Base-by-base conservation (phyloP, 2,113 vertebrate species). In the Taurulus bubalis region DNA sequence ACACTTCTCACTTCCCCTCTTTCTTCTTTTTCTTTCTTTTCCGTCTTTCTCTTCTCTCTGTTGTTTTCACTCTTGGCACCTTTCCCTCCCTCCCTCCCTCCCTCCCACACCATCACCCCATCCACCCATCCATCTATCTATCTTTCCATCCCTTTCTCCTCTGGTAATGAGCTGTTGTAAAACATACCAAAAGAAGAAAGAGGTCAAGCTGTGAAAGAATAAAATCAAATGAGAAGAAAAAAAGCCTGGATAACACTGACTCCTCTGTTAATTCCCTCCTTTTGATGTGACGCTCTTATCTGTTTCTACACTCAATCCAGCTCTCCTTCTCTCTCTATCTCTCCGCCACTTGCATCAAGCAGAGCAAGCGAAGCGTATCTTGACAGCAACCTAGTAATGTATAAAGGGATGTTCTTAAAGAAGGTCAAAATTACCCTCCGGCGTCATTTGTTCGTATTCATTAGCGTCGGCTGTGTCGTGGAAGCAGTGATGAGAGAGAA, bases 161-260 rank as follows among this genome's bases (percentile, higher is more conserved):
- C 89, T 89, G 87, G 78, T 90, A 91, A 90, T 84, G 91, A 93
- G 85, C 90, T 88, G 83, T 86, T 92, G 86, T 94, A 88, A 91
- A 94, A 94, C 84, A 90, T 70, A 90, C 79, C 83, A 93, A 91
- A 92, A 87, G 80, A 90, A 90, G 89, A 91, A 91, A 89, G 85
- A 91, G 87, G 90, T 94, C 85, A 93, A 94, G 92, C 93, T 96
- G 94, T 95, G 91, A 95, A 94, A 90, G 72, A 93, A 91, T 80
- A 65, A 77, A 94, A 92, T 90, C 67, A 91, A 92, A 79, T 56
- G 58, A 82, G 79, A 75, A 67, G 42, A 83, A 82, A 87, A 62
- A 83, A 87, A 77, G 75, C 84, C 89, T 86, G 5, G 55, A 90
- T 36, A 75, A 51, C 56, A 40, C 26, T 47, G 88, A 77, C 38